Base-by-base conservation (phyloP, 1,140 invertebrate species). In the Drosophila kikkawai region DNA sequence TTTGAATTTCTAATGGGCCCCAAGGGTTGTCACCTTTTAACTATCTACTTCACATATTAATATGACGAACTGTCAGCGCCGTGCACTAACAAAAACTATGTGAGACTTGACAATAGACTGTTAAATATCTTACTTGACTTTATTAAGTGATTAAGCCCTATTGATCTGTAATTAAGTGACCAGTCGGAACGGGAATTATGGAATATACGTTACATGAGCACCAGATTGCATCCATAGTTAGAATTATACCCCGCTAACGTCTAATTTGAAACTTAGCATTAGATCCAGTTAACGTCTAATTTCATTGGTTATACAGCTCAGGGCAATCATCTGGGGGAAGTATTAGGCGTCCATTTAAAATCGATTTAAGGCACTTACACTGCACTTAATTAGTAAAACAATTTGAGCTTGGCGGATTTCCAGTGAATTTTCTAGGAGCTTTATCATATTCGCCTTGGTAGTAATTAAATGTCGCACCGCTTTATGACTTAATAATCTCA, bases 61-160 rank as follows among this genome's bases (percentile, higher is more conserved):
- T 39, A 17, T 39, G 44, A 67, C 26, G 41, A 45, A 29, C 64
- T 29, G 19, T 45, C 63, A 4, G 22, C n/a, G 29, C 9, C n/a
- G 5, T 17, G 17, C n/a, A 34, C 48, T 11, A n/a, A 4, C 22
- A 29, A 32, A 12, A 7, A 13, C 9, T 0, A 29, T 39, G 37
- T 32, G 2, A 34, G 17, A 39, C 65, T 34, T 19, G 29, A 41
- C 44, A 56, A 39, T 45, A 7, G 45, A 7, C 47, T 22, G 64
- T 19, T 53, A 42, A 69, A n/a, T 19, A 53, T 36, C 48, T 42
- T 42, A 45, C 39, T 39, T 45, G 57, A 51, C 42, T 51, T 83
- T 84, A 84, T 82, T 87, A 48, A 79, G 56, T 73, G 55, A 82
- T 84, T 80, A 80, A 64, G 26, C 44, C 29, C 61, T 37, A 69